These are phyloP conservation scores for Dendrocincla tyrannina DNA, from an alignment of 2,797 vertebrate species.

Conservation along the genomic window DNA sequence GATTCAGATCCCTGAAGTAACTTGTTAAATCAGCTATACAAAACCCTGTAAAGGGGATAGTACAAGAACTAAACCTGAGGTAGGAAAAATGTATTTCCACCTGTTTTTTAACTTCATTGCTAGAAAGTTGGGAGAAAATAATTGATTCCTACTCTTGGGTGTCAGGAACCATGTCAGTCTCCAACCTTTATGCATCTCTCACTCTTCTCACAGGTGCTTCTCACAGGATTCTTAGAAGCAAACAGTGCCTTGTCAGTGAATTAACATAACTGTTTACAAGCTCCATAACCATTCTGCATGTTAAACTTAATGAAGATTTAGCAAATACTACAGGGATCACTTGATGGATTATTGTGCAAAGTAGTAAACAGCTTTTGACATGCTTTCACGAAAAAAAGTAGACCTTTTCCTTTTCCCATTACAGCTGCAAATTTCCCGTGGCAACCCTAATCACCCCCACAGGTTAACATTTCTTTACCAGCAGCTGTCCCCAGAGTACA, in stretches of 20 bases:
- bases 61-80: not conserved
- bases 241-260: not conserved
- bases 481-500: not conserved
- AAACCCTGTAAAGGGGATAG: not conserved
- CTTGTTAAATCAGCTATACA: not conserved
- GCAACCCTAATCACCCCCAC: not conserved
- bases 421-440: not conserved
- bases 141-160: not conserved
- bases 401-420: not conserved
- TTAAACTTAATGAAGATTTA: conserved; percentile 32
- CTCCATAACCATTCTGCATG: not conserved
- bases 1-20: not conserved
- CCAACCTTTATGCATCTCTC: not conserved
- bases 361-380: not conserved
- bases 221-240: accelerated
- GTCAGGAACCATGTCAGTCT: not conserved
- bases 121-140: not conserved
- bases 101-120: not conserved
- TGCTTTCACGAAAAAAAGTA: not conserved
- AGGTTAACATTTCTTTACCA: not conserved
- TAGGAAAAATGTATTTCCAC: not conserved
- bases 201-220: not conserved
- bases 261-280: conserved; percentile 3
- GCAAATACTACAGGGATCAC: conserved; percentile 9
- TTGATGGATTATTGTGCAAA: conserved; percentile 23